Evolutionary conservation across 2,113 vertebrate genomes (phyloP).

Genomic region (Megatriorchis doriae): DNA sequence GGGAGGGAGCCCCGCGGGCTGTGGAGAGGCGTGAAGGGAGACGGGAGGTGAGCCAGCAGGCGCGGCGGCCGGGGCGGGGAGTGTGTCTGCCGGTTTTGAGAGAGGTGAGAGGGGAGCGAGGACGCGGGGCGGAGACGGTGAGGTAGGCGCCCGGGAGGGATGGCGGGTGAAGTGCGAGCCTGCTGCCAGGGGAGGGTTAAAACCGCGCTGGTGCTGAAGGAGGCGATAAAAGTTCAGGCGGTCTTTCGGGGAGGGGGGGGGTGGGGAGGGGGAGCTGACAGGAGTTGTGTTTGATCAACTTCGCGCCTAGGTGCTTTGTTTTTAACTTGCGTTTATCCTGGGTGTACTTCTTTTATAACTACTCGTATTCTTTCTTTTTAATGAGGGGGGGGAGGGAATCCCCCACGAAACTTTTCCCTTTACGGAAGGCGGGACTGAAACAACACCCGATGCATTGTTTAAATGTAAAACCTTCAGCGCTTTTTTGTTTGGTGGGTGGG

Average conservation of each 20-base stretch:
- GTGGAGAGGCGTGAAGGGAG: background rate
- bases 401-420: conserved; percentile 23
- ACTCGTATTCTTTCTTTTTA: background rate
- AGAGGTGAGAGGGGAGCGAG: background rate
- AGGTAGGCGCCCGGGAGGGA: background rate
- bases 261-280: background rate
- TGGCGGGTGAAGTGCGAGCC: background rate
- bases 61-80: background rate
- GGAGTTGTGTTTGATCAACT: background rate
- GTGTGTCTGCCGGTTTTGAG: background rate
- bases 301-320: conserved; percentile 33
- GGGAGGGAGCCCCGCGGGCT: no score
- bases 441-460: conserved; percentile 34
- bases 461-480: background rate
- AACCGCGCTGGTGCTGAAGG: background rate
- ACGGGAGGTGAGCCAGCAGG: background rate
- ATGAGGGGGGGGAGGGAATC: background rate
- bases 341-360: background rate
- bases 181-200: background rate
- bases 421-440: conserved; percentile 16
- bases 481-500: background rate
- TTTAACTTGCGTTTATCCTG: background rate
- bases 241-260: background rate
- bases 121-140: background rate
- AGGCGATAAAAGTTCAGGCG: conserved; percentile 16